These are phyloP conservation scores for Apodemia zela DNA, from an alignment of 2,888 invertebrate genomes.

Conservation along the genomic window DNA sequence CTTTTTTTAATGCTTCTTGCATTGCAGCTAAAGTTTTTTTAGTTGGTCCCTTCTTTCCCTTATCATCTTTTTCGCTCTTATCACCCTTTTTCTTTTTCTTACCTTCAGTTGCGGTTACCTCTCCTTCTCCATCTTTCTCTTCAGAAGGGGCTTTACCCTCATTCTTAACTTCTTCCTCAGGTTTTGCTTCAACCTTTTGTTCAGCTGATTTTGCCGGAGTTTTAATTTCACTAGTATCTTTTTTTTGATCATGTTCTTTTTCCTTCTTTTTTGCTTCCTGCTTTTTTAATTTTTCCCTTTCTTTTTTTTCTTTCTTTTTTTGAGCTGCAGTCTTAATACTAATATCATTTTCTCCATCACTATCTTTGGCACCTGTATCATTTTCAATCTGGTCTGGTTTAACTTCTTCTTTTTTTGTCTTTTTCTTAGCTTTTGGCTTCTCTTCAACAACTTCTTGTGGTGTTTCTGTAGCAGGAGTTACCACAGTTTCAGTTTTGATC, in stretches of 20 bases:
- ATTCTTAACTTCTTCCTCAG: slow-evolving; percentile 53
- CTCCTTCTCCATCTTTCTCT: slow-evolving; percentile 57
- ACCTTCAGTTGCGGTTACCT: slow-evolving; percentile 54
- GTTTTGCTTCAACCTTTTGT: slow-evolving; percentile 44
- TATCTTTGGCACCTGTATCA: slow-evolving; percentile 61
- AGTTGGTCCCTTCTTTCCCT: slow-evolving; percentile 86
- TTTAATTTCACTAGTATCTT: slow-evolving; percentile 47
- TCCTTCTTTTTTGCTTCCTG: slow-evolving; percentile 83
- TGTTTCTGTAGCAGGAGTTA: slow-evolving; percentile 59
- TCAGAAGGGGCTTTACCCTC: slow-evolving; percentile 60
- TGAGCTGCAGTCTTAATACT: slow-evolving; percentile 91
- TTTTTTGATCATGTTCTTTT: slow-evolving; percentile 56
- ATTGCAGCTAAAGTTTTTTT: slow-evolving; percentile 93
- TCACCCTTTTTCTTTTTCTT: slow-evolving; percentile 73
- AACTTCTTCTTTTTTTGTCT: slow-evolving; percentile 56
- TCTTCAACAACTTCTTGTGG: slow-evolving; percentile 58
- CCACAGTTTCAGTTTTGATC: slow-evolving; percentile 70
- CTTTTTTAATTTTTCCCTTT: slow-evolving; percentile 88
- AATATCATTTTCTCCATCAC: slow-evolving; percentile 78
- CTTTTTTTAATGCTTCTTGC: slow-evolving; percentile 94
- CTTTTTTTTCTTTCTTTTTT: slow-evolving; percentile 94
- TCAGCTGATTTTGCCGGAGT: slow-evolving; percentile 37
- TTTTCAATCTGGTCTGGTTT: slow-evolving; percentile 44
- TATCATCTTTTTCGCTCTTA: slow-evolving; percentile 77
- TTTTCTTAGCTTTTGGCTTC: slow-evolving; percentile 62